phyloP scores from a whole-genome alignment of 1,140 invertebrate genomes.

The Zaprionus ghesquierei region DNA sequence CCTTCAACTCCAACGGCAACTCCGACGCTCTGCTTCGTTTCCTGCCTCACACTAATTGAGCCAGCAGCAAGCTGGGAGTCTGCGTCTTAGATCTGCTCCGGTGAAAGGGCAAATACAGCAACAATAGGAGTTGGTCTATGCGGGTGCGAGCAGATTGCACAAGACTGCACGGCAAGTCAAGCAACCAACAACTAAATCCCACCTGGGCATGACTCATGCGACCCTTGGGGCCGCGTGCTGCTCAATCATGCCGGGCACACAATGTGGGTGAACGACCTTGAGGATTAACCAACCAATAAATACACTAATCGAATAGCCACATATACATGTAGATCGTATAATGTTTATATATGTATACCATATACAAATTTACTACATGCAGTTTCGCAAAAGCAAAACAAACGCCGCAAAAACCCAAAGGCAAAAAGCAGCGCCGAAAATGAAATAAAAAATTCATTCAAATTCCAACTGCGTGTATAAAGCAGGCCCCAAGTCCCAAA shows the following conservation, averaged over 20 bases:
- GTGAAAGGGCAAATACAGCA: conserved; percentile 29
- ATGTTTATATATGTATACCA: no score
- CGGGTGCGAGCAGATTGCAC: conserved; percentile 38
- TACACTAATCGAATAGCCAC: conserved; percentile 40
- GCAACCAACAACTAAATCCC: neutral
- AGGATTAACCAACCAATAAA: conserved; percentile 61
- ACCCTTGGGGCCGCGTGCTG: neutral
- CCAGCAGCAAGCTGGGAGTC: neutral
- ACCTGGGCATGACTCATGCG: conserved; percentile 20
- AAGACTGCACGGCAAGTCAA: neutral
- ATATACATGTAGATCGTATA: conserved; percentile 6
- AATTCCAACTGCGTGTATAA: conserved; percentile 36
- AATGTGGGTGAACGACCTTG: conserved; percentile 77
- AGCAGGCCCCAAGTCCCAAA: conserved; percentile 14
- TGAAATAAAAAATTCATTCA: conserved; percentile 27
- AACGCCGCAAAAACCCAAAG: conserved; percentile 52
- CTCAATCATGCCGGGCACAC: conserved; percentile 46
- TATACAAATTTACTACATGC: conserved; percentile 44
- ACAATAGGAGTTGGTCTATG: conserved; percentile 18
- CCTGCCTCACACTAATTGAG: conserved; percentile 31
- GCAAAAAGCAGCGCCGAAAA: conserved; percentile 7
- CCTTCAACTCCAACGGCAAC: neutral
- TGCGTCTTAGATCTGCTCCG: neutral
- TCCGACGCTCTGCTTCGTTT: conserved; percentile 6
- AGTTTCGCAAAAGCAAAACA: conserved; percentile 68